A percentile compares a stretch with the other conserved stretches of the same genome.
phyloP scores from a whole-genome alignment of 2,113 vertebrate species.

The Mirza zaza region DNA sequence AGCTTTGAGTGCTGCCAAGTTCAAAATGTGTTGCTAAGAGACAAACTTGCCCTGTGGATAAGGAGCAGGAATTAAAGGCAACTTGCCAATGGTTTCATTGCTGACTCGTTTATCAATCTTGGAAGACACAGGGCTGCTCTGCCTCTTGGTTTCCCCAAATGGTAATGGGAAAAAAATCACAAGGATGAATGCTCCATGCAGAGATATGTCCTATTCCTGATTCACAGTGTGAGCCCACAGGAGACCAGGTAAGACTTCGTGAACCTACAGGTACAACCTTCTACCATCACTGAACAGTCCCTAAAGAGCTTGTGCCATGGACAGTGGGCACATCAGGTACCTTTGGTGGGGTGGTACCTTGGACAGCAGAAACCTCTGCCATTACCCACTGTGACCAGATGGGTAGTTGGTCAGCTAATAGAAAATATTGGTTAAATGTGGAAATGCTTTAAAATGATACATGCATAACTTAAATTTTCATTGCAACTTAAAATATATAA shows the following conservation, averaged over 20 bases:
- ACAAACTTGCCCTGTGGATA: background rate
- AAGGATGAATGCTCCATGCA: background rate
- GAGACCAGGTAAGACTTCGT: background rate
- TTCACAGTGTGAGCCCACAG: background rate
- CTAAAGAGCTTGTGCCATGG: background rate
- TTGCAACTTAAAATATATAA: background rate
- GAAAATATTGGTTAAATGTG: background rate
- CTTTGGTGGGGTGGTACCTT: too few species aligned
- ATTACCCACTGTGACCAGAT: background rate
- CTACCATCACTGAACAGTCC: background rate
- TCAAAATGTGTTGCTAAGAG: conserved; percentile 48
- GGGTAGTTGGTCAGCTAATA: background rate
- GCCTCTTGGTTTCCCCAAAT: conserved; percentile 20
- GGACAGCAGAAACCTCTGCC: background rate
- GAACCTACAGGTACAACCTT: background rate
- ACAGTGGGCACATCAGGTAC: background rate
- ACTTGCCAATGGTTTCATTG: conserved; percentile 21
- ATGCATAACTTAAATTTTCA: background rate
- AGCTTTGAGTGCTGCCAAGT: background rate
- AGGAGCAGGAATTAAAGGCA: conserved; percentile 24
- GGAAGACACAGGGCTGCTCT: background rate
- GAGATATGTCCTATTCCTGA: background rate
- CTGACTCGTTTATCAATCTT: background rate
- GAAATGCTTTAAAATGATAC: background rate
- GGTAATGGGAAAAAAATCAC: background rate